Conservation (phyloP, 2,797 vertebrate genomes). For the Lithobates pipiens region DNA sequence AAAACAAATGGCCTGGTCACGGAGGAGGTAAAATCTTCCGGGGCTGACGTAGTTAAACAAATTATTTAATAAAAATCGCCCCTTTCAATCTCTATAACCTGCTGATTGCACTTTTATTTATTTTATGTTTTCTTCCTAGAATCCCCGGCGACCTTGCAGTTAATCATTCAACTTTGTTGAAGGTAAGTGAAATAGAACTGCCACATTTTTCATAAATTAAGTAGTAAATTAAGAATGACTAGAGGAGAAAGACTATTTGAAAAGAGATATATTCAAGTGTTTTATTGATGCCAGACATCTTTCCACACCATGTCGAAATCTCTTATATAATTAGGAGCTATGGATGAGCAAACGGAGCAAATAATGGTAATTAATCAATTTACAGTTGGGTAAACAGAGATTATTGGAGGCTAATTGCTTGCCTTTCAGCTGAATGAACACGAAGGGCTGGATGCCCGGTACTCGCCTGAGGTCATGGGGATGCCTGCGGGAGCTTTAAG, state of each 20-base stretch:
- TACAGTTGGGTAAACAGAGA: constrained; percentile 57
- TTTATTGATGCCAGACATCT: constrained; percentile 40
- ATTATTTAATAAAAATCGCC: too few relatives aligned
- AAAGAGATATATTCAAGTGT: constrained; percentile 16
- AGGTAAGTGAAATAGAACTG: background rate
- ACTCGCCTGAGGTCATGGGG: constrained; percentile 57
- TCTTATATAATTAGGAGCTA: constrained; percentile 50
- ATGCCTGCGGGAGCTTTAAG: background rate
- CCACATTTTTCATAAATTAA: constrained; percentile 12
- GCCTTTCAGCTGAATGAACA: constrained; percentile 52
- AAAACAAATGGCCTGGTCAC: too few relatives aligned
- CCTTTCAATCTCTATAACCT: too few relatives aligned
- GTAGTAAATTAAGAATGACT: constrained; percentile 33
- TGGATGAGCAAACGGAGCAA: constrained; percentile 47
- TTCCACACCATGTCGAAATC: constrained; percentile 38
- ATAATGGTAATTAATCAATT: constrained; percentile 58
- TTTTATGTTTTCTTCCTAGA: background rate
- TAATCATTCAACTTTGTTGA: background rate
- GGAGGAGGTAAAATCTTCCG: too few relatives aligned
- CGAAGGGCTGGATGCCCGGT: constrained; percentile 64
- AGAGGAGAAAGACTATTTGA: constrained; percentile 16
- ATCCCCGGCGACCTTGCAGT: background rate
- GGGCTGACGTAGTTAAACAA: too few relatives aligned
- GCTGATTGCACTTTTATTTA: too few relatives aligned
- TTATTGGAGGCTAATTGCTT: constrained; percentile 57